Percentiles rank a stretch among this genome's conserved stretches.
These are phyloP conservation scores for Aplochiton taeniatus DNA, from an alignment of 2,797 vertebrate genomes.

Conservation along the genomic window DNA sequence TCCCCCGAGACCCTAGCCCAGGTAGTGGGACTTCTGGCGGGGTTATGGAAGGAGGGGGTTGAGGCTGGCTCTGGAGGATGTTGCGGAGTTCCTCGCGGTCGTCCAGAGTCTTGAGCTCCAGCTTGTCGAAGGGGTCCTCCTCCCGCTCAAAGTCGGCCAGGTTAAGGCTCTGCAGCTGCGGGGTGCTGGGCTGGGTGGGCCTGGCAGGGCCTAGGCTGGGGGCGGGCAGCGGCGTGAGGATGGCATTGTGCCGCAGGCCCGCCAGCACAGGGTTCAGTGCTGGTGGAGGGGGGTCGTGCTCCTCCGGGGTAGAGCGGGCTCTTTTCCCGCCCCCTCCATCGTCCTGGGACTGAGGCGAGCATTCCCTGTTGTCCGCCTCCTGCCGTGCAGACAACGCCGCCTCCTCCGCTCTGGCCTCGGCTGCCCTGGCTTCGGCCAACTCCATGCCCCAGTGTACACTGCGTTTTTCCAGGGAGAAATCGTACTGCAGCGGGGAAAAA, in stretches of 20 bases:
- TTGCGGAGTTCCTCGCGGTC: conserved; percentile 93
- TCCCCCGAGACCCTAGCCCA: conserved; percentile 74
- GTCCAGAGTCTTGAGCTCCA: conserved; percentile 94
- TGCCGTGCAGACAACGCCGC: conserved; percentile 74
- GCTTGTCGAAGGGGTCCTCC: conserved; percentile 96
- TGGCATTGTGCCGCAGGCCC: conserved; percentile 89
- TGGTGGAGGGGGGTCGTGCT: conserved; percentile 79
- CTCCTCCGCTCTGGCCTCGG: conserved; percentile 79
- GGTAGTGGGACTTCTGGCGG: conserved; percentile 61
- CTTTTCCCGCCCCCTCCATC: conserved; percentile 55
- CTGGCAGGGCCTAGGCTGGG: conserved; percentile 78
- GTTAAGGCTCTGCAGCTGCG: conserved; percentile 86
- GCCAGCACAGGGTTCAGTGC: conserved; percentile 91
- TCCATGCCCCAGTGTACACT: conserved; percentile 88
- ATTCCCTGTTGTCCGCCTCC: conserved; percentile 70
- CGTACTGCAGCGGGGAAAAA: conserved; percentile 80
- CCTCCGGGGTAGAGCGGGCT: conserved; percentile 54
- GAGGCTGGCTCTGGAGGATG: conserved; percentile 89
- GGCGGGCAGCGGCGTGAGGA: conserved; percentile 92
- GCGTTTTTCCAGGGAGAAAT: conserved; percentile 91
- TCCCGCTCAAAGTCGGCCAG: conserved; percentile 97
- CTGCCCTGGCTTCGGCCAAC: conserved; percentile 82
- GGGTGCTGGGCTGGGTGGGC: conserved; percentile 77
- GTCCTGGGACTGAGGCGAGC: conserved; percentile 66
- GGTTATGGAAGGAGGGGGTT: conserved; percentile 55